Conservation (phyloP, 2,797 vertebrate genomes). For the Dicrostonyx torquatus region DNA sequence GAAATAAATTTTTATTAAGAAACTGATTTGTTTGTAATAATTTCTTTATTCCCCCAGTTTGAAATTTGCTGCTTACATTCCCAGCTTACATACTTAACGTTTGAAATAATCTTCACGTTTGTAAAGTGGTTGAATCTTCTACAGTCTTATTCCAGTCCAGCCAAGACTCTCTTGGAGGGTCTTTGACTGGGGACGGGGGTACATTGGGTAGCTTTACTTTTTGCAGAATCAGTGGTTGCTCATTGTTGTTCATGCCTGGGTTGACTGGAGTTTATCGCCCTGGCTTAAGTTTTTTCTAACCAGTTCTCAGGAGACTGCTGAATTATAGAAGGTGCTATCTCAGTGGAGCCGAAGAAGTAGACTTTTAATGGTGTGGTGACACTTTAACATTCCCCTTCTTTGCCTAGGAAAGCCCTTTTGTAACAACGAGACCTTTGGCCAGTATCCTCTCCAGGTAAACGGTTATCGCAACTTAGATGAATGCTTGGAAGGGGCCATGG, state of each 20-base stretch:
- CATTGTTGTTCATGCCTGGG: too few species aligned
- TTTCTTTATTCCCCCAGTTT: background rate
- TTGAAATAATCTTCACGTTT: background rate
- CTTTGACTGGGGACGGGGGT: background rate
- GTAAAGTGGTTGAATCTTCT: background rate
- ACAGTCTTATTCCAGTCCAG: background rate
- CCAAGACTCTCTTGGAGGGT: background rate
- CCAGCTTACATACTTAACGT: background rate
- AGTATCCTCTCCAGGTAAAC: constrained; percentile 99
- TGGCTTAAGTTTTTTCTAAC: background rate
- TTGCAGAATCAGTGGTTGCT: background rate
- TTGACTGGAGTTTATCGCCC: too few species aligned
- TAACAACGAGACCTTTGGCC: constrained; percentile 97
- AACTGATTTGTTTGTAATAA: background rate
- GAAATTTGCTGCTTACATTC: background rate
- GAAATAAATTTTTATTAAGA: constrained; percentile 11
- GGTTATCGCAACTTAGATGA: constrained; percentile 95
- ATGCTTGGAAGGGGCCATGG: constrained; percentile 97
- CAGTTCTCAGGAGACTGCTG: background rate
- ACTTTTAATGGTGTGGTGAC: background rate
- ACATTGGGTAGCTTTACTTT: background rate
- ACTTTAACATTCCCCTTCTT: constrained; percentile 42
- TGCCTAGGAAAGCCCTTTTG: constrained; percentile 91
- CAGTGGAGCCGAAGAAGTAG: background rate
- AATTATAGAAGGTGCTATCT: constrained; percentile 3